phyloP scores from a whole-genome alignment of 2,797 vertebrate species.

The Nannoperca australis region DNA sequence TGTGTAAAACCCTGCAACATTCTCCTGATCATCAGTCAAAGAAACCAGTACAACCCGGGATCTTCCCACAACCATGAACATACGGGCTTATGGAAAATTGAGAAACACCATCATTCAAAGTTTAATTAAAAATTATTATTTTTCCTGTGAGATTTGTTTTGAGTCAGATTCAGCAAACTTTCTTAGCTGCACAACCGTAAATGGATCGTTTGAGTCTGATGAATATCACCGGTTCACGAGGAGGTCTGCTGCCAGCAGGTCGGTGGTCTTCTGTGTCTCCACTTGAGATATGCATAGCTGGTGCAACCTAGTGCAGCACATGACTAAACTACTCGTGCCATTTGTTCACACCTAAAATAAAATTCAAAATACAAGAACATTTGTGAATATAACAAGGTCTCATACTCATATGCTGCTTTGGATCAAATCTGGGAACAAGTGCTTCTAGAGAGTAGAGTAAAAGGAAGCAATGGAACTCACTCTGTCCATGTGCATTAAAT shows the following conservation, averaged over 20 bases:
- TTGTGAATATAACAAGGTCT: not conserved
- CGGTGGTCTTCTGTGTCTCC: too few relatives aligned
- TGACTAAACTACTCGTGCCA: too few relatives aligned
- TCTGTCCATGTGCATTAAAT: not conserved
- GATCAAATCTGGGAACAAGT: too few relatives aligned
- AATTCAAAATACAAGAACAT: not conserved
- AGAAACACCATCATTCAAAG: not conserved
- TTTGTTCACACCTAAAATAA: too few relatives aligned
- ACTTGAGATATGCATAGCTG: too few relatives aligned
- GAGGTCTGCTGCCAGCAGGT: too few relatives aligned
- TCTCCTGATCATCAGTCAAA: slow-evolving; percentile 41
- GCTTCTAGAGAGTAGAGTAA: too few relatives aligned
- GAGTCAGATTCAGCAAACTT: not conserved
- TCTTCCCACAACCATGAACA: not conserved
- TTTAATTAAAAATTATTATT: not conserved
- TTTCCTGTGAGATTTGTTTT: not conserved
- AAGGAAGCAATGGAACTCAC: too few relatives aligned
- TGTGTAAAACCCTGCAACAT: slow-evolving; percentile 45
- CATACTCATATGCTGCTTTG: not conserved
- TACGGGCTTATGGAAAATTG: not conserved
- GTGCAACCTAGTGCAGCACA: too few relatives aligned
- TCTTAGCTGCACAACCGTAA: not conserved
- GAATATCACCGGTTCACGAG: not conserved
- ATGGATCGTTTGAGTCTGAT: not conserved
- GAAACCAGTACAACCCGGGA: not conserved